Percentiles rank a stretch among this genome's conserved stretches.
Conservation (phyloP, 2,888 invertebrate genomes). For the Patella ulyssiponensis region DNA sequence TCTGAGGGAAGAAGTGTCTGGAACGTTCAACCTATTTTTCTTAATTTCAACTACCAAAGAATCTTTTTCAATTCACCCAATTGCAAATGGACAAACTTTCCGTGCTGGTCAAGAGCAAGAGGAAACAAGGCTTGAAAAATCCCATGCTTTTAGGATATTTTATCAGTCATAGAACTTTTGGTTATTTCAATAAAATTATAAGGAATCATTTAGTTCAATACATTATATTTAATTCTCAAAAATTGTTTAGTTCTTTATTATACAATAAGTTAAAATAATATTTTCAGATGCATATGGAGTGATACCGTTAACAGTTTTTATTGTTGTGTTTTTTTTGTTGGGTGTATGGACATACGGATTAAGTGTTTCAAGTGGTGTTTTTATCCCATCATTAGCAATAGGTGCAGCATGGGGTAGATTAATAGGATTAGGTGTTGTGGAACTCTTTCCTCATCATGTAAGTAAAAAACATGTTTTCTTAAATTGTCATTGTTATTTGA, state of each 20-base stretch:
- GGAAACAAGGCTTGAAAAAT: too few species aligned
- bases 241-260: too few species aligned
- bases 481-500: too few species aligned
- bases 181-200: background rate
- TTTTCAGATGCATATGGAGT: slow-evolving; percentile 58
- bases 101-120: too few species aligned
- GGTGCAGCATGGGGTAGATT: slow-evolving; percentile 98
- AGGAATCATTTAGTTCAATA: too few species aligned
- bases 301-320: slow-evolving; percentile 52
- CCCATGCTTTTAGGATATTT: too few species aligned
- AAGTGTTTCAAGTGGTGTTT: slow-evolving; percentile 93
- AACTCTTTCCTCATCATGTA: slow-evolving; percentile 71
- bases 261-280: background rate
- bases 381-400: slow-evolving; percentile 91
- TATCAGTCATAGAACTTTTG: background rate
- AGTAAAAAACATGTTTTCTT: slow-evolving; percentile 30
- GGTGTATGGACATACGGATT: slow-evolving; percentile 95
- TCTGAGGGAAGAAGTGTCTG: too few species aligned
- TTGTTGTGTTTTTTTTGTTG: slow-evolving; percentile 87
- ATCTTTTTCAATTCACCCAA: too few species aligned
- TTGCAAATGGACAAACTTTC: too few species aligned
- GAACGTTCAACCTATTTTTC: too few species aligned
- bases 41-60: too few species aligned
- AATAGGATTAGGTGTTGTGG: slow-evolving; percentile 79
- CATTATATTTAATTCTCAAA: too few species aligned